Conservation (phyloP, 2,797 vertebrate species). For the Mycteria americana region DNA sequence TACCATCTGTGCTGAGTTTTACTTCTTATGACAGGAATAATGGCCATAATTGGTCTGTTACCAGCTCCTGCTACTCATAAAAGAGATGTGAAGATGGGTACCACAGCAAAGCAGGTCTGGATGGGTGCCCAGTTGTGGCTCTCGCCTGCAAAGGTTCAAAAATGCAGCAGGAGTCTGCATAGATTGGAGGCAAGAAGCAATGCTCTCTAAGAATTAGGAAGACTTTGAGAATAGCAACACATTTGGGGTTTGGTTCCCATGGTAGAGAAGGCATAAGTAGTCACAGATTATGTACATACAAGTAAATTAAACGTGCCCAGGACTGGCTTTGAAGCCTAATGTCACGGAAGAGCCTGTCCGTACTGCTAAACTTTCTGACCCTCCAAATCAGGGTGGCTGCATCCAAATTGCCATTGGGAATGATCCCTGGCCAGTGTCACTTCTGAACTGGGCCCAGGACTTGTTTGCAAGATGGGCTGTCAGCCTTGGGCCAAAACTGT, state of each 20-base stretch:
- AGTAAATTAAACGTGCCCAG: neutral
- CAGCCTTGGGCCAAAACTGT: neutral
- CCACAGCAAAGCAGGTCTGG: neutral
- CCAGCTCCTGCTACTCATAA: neutral
- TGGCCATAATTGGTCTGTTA: conserved; percentile 1
- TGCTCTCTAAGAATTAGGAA: neutral
- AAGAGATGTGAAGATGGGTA: neutral
- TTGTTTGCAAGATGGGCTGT: neutral
- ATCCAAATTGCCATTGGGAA: neutral
- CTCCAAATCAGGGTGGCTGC: neutral
- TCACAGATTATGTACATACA: neutral
- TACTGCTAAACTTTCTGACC: neutral
- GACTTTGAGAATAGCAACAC: neutral
- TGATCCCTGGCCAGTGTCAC: neutral
- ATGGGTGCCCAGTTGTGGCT: neutral
- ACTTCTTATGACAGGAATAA: neutral
- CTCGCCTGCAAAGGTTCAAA: neutral
- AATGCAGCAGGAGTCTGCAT: neutral
- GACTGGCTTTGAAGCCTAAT: neutral
- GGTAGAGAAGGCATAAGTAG: neutral
- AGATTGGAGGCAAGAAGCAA: neutral
- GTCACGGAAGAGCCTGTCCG: neutral
- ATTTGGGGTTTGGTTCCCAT: neutral
- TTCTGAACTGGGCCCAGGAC: neutral
- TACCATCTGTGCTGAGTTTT: conserved; percentile 31